Conservation (phyloP, 2,888 invertebrate species). For the Bhutanitis thaidina region DNA sequence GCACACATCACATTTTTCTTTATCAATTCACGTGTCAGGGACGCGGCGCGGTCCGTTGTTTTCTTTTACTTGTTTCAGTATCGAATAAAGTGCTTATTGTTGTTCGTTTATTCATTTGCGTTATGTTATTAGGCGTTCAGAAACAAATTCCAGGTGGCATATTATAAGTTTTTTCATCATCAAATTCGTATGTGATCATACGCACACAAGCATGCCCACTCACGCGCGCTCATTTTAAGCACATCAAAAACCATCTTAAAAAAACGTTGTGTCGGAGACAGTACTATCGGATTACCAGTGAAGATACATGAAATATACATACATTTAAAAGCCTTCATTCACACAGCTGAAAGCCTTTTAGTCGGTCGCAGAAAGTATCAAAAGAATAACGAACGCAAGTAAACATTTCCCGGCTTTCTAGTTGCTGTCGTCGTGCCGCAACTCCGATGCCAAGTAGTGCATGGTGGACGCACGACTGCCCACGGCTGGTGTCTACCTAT, state of each 20-base stretch:
- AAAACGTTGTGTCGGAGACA: too few species aligned
- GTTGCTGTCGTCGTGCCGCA: conserved; percentile 6
- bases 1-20: conserved; percentile 23
- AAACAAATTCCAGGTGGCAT: background rate
- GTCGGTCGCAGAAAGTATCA: background rate
- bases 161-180: background rate
- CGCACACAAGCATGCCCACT: too few species aligned
- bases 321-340: too few species aligned
- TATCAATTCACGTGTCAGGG: conserved; percentile 26
- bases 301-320: too few species aligned
- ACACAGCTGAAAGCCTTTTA: background rate
- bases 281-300: too few species aligned
- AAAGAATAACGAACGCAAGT: background rate
- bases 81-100: conserved; percentile 14
- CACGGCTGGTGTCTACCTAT: conserved; percentile 19
- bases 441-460: conserved; percentile 39
- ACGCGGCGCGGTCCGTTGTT: conserved; percentile 8
- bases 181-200: too few species aligned
- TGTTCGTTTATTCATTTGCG: conserved; percentile 21
- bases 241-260: too few species aligned
- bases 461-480: conserved; percentile 54
- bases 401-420: conserved; percentile 12
- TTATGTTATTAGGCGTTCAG: conserved; percentile 2
- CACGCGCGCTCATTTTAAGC: too few species aligned
- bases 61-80: conserved; percentile 5